These are phyloP conservation scores for Aspidapion aeneum DNA, from an alignment of 2,888 invertebrate genomes.

Conservation along the genomic window DNA sequence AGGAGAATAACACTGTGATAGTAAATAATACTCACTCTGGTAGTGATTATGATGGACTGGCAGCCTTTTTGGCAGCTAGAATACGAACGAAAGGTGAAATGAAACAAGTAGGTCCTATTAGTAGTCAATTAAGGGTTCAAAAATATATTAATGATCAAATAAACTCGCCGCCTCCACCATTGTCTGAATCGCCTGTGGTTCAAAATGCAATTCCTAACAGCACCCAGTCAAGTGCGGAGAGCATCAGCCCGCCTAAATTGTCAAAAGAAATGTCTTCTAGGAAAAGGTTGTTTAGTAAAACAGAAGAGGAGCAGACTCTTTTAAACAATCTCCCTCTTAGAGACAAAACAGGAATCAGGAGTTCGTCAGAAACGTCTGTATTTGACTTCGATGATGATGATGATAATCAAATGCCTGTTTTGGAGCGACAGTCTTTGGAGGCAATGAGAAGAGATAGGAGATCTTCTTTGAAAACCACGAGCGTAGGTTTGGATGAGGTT, in stretches of 20 bases:
- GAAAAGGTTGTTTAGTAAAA: slow-evolving; percentile 57
- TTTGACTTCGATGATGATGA: slow-evolving; percentile 63
- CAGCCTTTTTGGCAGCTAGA: slow-evolving; percentile 61
- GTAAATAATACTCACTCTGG: slow-evolving; percentile 33
- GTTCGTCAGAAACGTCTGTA: slow-evolving; percentile 61
- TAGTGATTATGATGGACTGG: slow-evolving; percentile 54
- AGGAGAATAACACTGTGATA: slow-evolving; percentile 31
- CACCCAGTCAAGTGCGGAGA: slow-evolving; percentile 29
- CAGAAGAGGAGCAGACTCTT: slow-evolving; percentile 49
- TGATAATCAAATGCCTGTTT: slow-evolving; percentile 57
- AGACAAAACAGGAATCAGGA: slow-evolving; percentile 51
- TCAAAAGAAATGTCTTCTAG: slow-evolving; percentile 49
- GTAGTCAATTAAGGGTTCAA: slow-evolving; percentile 28
- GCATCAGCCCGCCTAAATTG: slow-evolving; percentile 50
- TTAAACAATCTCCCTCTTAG: slow-evolving; percentile 44
- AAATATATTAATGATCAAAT: slow-evolving; percentile 35
- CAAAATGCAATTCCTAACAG: slow-evolving; percentile 8
- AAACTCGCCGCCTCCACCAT: slow-evolving; percentile 46
- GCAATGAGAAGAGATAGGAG: slow-evolving; percentile 58
- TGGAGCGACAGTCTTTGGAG: slow-evolving; percentile 65
- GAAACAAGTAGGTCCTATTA: slow-evolving; percentile 51
- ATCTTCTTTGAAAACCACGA: slow-evolving; percentile 58
- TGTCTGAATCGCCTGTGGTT: slow-evolving; percentile 12
- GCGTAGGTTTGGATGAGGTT: slow-evolving; percentile 37
- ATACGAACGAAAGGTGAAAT: slow-evolving; percentile 86